Evolutionary conservation across 1,140 invertebrate genomes (phyloP).

Genomic region (Listronotus oregonensis): DNA sequence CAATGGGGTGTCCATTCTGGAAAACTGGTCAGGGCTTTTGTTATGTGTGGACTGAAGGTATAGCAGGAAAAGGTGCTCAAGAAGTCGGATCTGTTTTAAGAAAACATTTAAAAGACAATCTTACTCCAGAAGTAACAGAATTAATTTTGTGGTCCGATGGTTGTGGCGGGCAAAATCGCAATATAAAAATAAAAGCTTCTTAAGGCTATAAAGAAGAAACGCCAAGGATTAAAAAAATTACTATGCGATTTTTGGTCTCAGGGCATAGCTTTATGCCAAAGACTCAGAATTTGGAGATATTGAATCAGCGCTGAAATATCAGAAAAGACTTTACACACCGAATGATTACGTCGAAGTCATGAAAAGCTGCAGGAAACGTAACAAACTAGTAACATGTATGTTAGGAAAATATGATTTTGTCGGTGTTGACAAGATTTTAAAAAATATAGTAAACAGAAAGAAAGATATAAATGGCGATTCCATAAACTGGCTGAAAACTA

Average conservation of each 20-base stretch:
- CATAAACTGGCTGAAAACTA: conserved; percentile 2
- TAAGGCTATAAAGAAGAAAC: too few species aligned
- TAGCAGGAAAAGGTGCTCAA: neutral
- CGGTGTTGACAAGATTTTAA: neutral
- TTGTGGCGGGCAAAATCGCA: neutral
- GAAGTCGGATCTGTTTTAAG: neutral
- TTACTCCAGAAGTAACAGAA: neutral
- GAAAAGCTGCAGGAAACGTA: neutral
- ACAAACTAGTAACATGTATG: neutral
- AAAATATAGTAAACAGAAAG: conserved; percentile 1
- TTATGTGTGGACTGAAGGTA: neutral
- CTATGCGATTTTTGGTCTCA: neutral
- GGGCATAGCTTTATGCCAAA: neutral
- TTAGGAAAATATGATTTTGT: conserved; percentile 1
- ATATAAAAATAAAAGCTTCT: neutral
- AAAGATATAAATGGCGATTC: neutral
- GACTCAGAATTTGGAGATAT: neutral
- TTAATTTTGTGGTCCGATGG: neutral
- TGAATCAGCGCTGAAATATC: neutral
- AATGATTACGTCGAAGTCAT: neutral
- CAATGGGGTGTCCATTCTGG: too few species aligned
- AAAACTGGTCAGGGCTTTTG: too few species aligned
- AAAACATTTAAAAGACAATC: neutral
- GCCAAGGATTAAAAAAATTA: too few species aligned
- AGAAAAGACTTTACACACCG: neutral